Percentiles rank a stretch among this genome's conserved stretches.
Evolutionary conservation across 1,140 invertebrate genomes (phyloP).

Genomic region (Saccostrea cuccullata): DNA sequence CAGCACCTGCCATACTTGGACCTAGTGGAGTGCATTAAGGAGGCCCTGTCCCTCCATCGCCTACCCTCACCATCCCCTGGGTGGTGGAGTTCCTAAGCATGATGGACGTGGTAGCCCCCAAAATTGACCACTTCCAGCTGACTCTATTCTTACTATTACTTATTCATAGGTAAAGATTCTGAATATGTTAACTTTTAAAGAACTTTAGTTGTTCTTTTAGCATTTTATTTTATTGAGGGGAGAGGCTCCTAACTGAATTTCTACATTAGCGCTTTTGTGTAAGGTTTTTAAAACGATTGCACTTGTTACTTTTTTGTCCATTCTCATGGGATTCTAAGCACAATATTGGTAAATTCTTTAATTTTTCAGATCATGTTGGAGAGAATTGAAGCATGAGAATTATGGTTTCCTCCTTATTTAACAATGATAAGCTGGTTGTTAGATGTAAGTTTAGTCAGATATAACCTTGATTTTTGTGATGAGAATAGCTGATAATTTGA

Average conservation of each 20-base stretch:
- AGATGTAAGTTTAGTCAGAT: slow-evolving; percentile 54
- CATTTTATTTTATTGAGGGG: too few species aligned
- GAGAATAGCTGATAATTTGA: not conserved
- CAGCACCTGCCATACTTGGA: slow-evolving; percentile 80
- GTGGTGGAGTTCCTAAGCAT: slow-evolving; percentile 89
- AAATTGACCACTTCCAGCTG: slow-evolving; percentile 84
- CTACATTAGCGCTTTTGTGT: too few species aligned
- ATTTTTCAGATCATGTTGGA: slow-evolving; percentile 18
- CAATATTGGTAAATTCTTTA: not conserved
- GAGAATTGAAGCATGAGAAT: not conserved
- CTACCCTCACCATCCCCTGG: slow-evolving; percentile 89
- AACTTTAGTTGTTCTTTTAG: too few species aligned
- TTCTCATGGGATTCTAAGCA: too few species aligned
- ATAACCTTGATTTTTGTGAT: too few species aligned
- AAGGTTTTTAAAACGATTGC: not conserved
- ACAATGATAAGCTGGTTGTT: slow-evolving; percentile 67
- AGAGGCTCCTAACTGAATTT: too few species aligned
- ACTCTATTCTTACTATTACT: slow-evolving; percentile 78
- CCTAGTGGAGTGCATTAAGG: slow-evolving; percentile 78
- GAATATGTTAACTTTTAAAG: not conserved
- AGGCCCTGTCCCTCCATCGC: slow-evolving; percentile 80
- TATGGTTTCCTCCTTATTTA: slow-evolving; percentile 60
- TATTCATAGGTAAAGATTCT: slow-evolving; percentile 65
- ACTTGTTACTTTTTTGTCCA: not conserved
- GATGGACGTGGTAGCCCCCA: slow-evolving; percentile 86